phyloP scores from a whole-genome alignment of 2,113 vertebrate species.

The Chaetops frenatus region DNA sequence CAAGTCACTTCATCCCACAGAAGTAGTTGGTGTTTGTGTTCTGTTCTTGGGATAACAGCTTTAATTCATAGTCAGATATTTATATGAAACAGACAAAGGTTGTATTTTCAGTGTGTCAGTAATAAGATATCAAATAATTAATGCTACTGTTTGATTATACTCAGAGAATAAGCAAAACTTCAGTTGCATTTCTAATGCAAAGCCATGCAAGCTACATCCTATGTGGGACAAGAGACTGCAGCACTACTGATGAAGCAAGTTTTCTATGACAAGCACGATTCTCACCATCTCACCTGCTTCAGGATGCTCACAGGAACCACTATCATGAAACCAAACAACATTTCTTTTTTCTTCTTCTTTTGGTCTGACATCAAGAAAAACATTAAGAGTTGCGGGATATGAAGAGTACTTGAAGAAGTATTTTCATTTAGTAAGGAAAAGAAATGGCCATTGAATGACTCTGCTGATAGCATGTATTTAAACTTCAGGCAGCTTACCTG shows the following conservation, averaged over 20 bases:
- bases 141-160: background rate
- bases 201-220: conserved; percentile 44
- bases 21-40: background rate
- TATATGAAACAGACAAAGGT: background rate
- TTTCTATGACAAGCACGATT: background rate
- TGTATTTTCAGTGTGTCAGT: background rate
- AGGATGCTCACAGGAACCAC: background rate
- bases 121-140: background rate
- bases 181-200: background rate
- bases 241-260: background rate
- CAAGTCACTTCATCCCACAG: background rate
- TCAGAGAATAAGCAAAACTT: background rate
- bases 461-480: background rate
- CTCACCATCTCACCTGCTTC: conserved; percentile 67
- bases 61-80: background rate
- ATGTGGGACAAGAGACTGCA: background rate
- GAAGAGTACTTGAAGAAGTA: background rate
- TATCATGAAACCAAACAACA: conserved; percentile 80
- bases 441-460: background rate
- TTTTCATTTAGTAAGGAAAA: background rate
- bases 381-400: background rate
- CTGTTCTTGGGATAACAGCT: background rate
- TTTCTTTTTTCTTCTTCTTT: conserved; percentile 82
- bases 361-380: conserved; percentile 68
- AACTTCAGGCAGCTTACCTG: conserved; percentile 61